Base-by-base conservation (phyloP, 1,140 invertebrate species). In the Paracyclopina nana region DNA sequence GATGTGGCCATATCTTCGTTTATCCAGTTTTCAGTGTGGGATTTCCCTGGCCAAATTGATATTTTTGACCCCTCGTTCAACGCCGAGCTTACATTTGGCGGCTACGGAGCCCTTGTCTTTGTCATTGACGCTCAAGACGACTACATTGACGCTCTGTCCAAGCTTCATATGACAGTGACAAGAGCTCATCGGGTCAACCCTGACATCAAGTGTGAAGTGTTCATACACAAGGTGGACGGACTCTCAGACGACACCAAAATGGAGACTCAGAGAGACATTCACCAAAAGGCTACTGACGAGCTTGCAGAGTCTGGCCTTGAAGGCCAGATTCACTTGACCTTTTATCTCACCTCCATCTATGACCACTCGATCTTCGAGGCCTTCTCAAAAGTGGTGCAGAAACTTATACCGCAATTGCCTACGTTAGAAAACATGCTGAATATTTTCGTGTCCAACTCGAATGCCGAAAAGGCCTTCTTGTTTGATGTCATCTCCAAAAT, bases 331-430 rank as follows among this genome's bases (percentile, higher is more conserved):
- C 80, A 86, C 64, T 65, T 88, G 14, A 87, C 88, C 61, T 97
- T 96, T 69, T 91, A 98, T 66, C 68, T 98, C 31, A 99, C 95
- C 11, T 96, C 88, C 52, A 98, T 99, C 56, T 98, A 98, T 65
- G 95, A 99, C 68, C 94, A 99, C 64, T 97, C 92, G 52, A 98
- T 99, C 67, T 99, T 99, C 71, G 95, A 99, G 72, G 94, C 94
- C 12, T 98, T 98, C 66, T 96, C 88, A 58, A 98, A 98, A 80
- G 92, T 98, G 57, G 91, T 99, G 43, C 95, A 99, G 63, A 98
- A 98, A 66, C 68, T 99, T 52, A 97, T 98, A 61, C 91, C 88
- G 42, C 91, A 98, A 63, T 70, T 98, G 55, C 85, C 91, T 44
- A 90, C 87, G 11, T 70, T 99, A 59, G 95, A 98, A 72, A 94